Evolutionary conservation across 1,140 invertebrate genomes (phyloP).

Genomic region (Druon quercuslanigerum): DNA sequence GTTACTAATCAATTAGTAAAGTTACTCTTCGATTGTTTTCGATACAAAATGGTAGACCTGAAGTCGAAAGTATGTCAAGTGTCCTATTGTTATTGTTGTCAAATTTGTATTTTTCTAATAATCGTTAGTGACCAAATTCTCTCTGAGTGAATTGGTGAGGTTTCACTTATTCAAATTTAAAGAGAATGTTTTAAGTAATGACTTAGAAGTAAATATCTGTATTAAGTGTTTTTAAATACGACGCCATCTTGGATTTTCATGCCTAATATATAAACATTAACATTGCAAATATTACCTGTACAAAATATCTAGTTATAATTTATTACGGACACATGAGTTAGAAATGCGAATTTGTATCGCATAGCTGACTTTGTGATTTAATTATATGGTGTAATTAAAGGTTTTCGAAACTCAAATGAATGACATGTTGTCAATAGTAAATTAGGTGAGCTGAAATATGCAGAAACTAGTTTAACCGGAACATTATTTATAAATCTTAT

Average conservation of each 20-base stretch:
- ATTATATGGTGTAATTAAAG: conserved; percentile 17
- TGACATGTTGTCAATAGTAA: conserved; percentile 6
- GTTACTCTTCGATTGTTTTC: too few relatives aligned
- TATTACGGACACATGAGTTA: not conserved
- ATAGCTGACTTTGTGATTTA: not conserved
- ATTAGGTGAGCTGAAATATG: not conserved
- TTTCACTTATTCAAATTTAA: too few relatives aligned
- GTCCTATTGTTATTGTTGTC: too few relatives aligned
- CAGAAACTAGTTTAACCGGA: not conserved
- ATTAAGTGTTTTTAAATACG: not conserved
- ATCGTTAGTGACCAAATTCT: too few relatives aligned
- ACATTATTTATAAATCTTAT: too few relatives aligned
- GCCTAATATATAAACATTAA: not conserved
- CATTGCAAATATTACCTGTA: not conserved
- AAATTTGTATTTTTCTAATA: too few relatives aligned
- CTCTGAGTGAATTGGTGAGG: too few relatives aligned
- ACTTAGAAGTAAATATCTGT: not conserved
- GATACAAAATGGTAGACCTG: too few relatives aligned
- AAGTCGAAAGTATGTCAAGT: too few relatives aligned
- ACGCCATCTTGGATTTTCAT: conserved; percentile 1
- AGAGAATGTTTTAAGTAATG: not conserved
- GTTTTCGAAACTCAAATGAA: conserved; percentile 9
- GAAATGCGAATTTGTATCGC: not conserved
- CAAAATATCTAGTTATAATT: not conserved
- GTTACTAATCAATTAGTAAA: too few relatives aligned